These are phyloP conservation scores for Sphenodon punctatus DNA, from an alignment of 2,797 vertebrate species.

Conservation along the genomic window DNA sequence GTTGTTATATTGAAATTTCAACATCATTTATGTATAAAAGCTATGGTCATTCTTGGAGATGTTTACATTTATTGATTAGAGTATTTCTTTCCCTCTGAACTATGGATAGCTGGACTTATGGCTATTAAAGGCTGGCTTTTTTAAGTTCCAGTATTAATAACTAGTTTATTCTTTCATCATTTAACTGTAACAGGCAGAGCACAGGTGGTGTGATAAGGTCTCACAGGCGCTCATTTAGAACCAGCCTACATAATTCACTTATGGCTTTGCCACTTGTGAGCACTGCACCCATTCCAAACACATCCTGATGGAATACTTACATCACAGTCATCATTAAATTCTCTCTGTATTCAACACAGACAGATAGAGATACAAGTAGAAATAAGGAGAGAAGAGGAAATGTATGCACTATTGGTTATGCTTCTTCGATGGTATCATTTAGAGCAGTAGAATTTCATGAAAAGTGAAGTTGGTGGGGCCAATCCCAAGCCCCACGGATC, in stretches of 20 bases:
- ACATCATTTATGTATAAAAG: background rate
- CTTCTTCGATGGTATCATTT: background rate
- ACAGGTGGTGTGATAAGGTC: constrained; percentile 26
- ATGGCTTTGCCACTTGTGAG: background rate
- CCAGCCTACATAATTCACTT: constrained; percentile 28
- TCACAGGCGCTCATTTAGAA: constrained; percentile 22
- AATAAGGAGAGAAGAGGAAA: background rate
- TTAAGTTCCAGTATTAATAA: constrained; percentile 7
- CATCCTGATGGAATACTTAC: background rate
- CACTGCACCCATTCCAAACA: background rate
- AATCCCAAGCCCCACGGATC: too few species aligned
- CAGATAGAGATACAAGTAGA: background rate
- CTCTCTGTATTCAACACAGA: background rate
- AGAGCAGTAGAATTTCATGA: background rate
- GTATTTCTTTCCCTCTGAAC: constrained; percentile 29
- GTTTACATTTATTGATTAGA: constrained; percentile 36
- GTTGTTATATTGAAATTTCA: constrained; percentile 25
- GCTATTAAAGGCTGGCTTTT: constrained; percentile 41
- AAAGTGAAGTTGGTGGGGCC: constrained; percentile 32
- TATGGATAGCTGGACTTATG: background rate
- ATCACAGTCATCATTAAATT: background rate
- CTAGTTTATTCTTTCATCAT: constrained; percentile 37
- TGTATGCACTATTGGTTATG: background rate
- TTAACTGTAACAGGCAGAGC: constrained; percentile 28
- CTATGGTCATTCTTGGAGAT: constrained; percentile 19